phyloP scores from a whole-genome alignment of 2,113 vertebrate species.

The Gavia stellata region DNA sequence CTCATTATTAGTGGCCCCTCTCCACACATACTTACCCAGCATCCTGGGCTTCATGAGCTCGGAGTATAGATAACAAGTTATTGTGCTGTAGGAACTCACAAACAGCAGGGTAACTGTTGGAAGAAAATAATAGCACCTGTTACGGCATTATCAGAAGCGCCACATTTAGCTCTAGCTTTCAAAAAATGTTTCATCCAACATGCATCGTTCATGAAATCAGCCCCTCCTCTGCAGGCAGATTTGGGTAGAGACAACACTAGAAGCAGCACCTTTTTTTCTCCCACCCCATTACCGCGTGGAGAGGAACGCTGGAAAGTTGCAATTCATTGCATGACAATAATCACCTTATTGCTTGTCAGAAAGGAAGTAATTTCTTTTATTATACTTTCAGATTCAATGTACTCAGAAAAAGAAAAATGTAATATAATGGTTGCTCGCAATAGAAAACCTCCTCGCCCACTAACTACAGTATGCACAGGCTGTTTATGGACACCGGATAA shows the following conservation, averaged over 20 bases:
- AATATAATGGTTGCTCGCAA: neutral
- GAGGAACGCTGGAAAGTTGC: neutral
- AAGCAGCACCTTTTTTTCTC: neutral
- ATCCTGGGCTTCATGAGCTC: constrained; percentile 98
- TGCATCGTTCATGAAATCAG: neutral
- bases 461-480: no score
- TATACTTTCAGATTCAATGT: neutral
- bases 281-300: neutral
- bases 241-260: neutral
- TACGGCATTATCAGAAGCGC: neutral
- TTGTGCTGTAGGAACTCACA: constrained; percentile 99
- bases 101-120: constrained; percentile 93
- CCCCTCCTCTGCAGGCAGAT: neutral
- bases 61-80: constrained; percentile 98
- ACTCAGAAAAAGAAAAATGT: neutral
- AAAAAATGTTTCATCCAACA: neutral
- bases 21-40: constrained; percentile 84
- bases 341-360: neutral
- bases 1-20: neutral
- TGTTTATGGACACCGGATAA: neutral
- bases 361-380: neutral
- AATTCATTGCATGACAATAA: neutral
- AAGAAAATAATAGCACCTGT: constrained; percentile 14
- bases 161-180: neutral
- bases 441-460: neutral